Base-by-base conservation (phyloP, 1,140 invertebrate genomes). In the Pseudachorutes palmiensis region DNA sequence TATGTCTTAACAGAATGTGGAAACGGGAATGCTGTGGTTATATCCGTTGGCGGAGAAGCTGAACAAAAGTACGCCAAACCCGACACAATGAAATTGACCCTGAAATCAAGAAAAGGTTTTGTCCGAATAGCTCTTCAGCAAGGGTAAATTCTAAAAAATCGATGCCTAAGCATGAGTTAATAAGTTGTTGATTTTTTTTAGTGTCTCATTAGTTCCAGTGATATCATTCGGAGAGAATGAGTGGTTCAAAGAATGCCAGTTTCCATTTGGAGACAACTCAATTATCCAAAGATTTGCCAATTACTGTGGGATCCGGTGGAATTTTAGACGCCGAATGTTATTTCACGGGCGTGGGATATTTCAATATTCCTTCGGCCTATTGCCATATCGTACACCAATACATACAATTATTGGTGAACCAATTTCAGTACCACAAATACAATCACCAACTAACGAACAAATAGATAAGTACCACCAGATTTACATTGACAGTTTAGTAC, bases 151-250 rank as follows among this genome's bases (percentile, higher is more conserved):
- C 30, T 2, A 33, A 63, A 9, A 55, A 16, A 1, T 28, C 51
- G n/a, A n/a, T 1, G n/a, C 19, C 30, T 3, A 26, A 12, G 5
- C n/a, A 24, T 55, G 2, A 16, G 31, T 31, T 48, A n/a, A 31
- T 3, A 9, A 5, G 3, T 16, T 14, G 74, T 66, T 74, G 71
- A 29, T 49, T 28, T 77, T 79, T 48, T 80, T 26, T 78, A 91
- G 88, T 22, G 83, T 87, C 1, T 80, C 87, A 0, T 77, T 95
- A 65, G 92, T 94, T 1, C 94, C 92, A 29, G 87, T 91, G 1
- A 86, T 94, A 75, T 89, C 89, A 0, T 97, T 97, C 78, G 92
- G 93, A 0, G 94, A 97, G 78, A 91, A 89, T 22, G 90, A 95
- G 73, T 75, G 94, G 0, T 97, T 87, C 77, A n/a, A n/a, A n/a